Evolutionary conservation across 2,797 vertebrate genomes (phyloP), one percentile per base, ranked within the genome.

Genomic region (Poeciliopsis presidionis): DNA sequence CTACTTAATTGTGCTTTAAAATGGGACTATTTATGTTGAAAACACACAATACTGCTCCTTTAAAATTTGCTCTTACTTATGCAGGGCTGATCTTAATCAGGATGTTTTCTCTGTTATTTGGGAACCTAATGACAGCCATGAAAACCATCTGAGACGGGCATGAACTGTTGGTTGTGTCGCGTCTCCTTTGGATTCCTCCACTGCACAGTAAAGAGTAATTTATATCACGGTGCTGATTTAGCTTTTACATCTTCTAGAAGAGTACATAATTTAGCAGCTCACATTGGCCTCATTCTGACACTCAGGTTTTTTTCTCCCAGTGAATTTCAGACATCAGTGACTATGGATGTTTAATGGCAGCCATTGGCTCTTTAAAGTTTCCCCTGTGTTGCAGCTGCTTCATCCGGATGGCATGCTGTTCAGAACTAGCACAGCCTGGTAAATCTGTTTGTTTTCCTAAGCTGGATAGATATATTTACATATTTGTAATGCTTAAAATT

Each of bases 281-380:
- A 72, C 72, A 86, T 30, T 86, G 94, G 76, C 90, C 94, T 93
- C 89, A 90, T 95, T 94, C 92, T 90, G 89, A 91, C 92, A 90
- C 57, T 93, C 85, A 85, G 74, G 75, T 77, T 71, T 81, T 81
- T 76, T 76, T 33, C 77, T 78, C 84, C 33, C 11, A 16, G 51
- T 87, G 73, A 89, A 88, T 77, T 81, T 33, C 81, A 79, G 72
- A 78, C 76, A 81, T 67, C 46, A 80, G 51, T 81, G 36, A 86
- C 82, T 89, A 75, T 78, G 65, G 75, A 84, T 84, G 87, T 90
- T 85, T 80, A 87, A 81, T 82, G 75, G 43, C 49, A 59, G 47
- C 30, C 65, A 74, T 61, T 65, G 65, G 43, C 74, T 86, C 53
- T 78, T 86, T 82, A 49, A 83, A 76, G 46, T 57, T 67, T 30